phyloP scores from a whole-genome alignment of 2,113 vertebrate species.

The Paradoxurus hermaphroditus region DNA sequence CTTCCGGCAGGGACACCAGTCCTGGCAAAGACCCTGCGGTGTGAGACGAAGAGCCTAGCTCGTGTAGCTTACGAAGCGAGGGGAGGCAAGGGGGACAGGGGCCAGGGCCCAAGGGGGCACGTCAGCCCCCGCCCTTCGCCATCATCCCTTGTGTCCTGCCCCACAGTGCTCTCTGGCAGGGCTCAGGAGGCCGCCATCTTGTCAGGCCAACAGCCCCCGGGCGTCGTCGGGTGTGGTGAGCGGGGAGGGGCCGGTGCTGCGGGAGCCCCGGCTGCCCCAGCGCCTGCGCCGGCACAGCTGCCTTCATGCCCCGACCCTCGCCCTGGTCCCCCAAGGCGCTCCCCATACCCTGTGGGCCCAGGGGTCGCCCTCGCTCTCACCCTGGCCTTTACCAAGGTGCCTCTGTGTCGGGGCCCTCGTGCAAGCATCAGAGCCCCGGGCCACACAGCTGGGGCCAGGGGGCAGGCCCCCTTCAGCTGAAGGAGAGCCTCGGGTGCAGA shows the following conservation, averaged over 20 bases:
- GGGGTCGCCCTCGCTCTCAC: not conserved
- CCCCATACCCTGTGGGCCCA: not conserved
- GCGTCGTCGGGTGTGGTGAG: slow-evolving; percentile 9
- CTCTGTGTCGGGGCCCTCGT: not conserved
- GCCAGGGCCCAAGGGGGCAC: too few relatives aligned
- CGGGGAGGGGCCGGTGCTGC: slow-evolving; percentile 1
- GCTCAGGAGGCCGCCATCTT: slow-evolving; percentile 46
- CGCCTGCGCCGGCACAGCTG: not conserved
- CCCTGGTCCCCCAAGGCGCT: not conserved
- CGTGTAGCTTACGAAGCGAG: not conserved
- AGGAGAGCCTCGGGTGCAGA: too few relatives aligned
- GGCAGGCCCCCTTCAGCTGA: not conserved
- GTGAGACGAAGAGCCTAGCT: not conserved
- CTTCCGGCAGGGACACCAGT: not conserved
- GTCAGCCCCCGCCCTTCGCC: rapidly evolving
- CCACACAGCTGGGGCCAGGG: not conserved
- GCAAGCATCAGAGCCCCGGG: not conserved
- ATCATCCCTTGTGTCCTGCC: not conserved
- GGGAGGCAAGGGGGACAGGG: not conserved
- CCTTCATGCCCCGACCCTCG: not conserved
- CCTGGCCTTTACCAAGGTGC: not conserved
- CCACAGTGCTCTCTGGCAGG: not conserved
- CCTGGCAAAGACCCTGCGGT: not conserved
- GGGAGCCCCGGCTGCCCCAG: not conserved
- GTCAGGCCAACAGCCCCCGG: not conserved